Base-by-base conservation (phyloP, 2,888 invertebrate species). In the Stictocephala bisonia region DNA sequence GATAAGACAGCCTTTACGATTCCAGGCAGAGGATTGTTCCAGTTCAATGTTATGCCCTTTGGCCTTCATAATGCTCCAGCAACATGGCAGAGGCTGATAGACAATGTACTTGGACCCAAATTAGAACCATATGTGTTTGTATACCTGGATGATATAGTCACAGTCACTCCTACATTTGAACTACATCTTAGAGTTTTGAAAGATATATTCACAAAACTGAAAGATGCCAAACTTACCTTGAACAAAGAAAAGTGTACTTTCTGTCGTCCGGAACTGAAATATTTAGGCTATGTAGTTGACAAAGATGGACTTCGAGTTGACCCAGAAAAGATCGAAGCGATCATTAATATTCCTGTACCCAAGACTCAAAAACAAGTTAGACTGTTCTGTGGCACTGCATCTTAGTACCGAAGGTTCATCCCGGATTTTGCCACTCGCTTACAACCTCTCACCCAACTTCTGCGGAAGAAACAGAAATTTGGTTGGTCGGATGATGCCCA, bases 341-440 rank as follows among this genome's bases (percentile, higher is more conserved):
- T 74, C 20, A 15, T 71, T 15, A 56, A 71, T 9, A 48, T 64
- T 35, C 71, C 74, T 26, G 29, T 3, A 11, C 74, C 66, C 3
- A 71, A 35, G 20, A 64, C 35, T 9, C 27, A 40, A n/a, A 31
- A 44, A 31, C n/a, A 35, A 41, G 68, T 74, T 7, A 27, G 74
- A 11, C 60, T 29, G 31, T 74, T 71, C 64, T 31, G 13, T 41
- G 76, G 76, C 1, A 58, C 67, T 20, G 60, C 71, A 0, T 71
- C 73, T 4, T 75, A 74, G 75, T 77, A 74, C 31, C 76, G 80
- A 0, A 76, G 78, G 0, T 81, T 80, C 51, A 75, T 81, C 0
- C 73, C 73, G 0, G 71, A 80, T 51, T 79, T 78, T 24, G 75
- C 79, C 0, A 74, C 76, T 1, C 18, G 53, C 3, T 13, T 53